phyloP scores from a whole-genome alignment of 2,797 vertebrate species.

The Parauchenoglanis ngamensis region DNA sequence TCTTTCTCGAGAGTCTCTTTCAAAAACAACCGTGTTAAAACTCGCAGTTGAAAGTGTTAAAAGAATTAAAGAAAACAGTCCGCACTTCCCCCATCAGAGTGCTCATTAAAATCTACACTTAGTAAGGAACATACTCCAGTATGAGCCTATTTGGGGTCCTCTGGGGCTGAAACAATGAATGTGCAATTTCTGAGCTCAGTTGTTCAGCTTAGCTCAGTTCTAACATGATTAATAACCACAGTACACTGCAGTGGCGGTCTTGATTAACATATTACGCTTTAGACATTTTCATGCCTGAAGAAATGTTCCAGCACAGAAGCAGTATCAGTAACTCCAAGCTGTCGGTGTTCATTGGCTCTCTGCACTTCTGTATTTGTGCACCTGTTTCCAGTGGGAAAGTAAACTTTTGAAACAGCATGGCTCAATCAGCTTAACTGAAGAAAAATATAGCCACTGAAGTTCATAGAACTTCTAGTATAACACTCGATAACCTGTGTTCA shows the following conservation, averaged over 20 bases:
- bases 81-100: background rate
- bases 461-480: background rate
- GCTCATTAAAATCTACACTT: constrained; percentile 12
- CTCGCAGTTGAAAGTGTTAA: background rate
- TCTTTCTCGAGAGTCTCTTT: constrained; percentile 3
- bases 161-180: constrained; percentile 8
- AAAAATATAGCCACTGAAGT: background rate
- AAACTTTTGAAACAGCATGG: background rate
- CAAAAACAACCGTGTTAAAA: background rate
- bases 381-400: background rate
- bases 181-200: background rate
- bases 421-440: background rate
- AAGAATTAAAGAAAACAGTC: constrained; percentile 2
- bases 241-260: background rate
- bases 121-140: background rate
- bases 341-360: background rate
- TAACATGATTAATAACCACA: constrained; percentile 16
- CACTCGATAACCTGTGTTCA: background rate
- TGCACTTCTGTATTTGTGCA: background rate
- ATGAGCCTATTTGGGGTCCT: background rate
- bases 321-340: constrained; percentile 5
- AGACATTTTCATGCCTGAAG: constrained; percentile 2
- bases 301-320: constrained; percentile 3
- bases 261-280: constrained; percentile 9
- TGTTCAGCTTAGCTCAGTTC: background rate